Base-by-base conservation (phyloP, 1,140 invertebrate genomes). In the Macrobrachium nipponense region DNA sequence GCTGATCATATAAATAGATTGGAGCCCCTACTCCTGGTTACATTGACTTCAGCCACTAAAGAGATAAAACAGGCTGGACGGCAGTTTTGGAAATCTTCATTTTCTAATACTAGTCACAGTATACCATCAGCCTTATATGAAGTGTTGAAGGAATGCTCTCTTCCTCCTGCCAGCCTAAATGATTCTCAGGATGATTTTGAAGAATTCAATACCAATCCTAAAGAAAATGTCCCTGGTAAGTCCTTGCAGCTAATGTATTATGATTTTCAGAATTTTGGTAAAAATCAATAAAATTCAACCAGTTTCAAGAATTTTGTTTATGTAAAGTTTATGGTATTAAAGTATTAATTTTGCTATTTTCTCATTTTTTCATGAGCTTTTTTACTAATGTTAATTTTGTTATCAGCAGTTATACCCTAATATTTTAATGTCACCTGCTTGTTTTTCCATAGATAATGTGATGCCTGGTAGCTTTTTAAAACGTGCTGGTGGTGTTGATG, bases 111-210 rank as follows among this genome's bases (percentile, higher is more conserved):
- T 17, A 73, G 44, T 15, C 44, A 60, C 18, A 36, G 23, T n/a
- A 80, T 87, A 36, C 85, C 85, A 75, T 14, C 59, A 23, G 58
- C 18, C 23, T 62, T 87, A 14, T 77, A 81, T 81, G 72, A 82
- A 11, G 12, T 64, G 27, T 43, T 87, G 27, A 75, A 87, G 17
- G 64, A 43, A 20, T 61, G 66, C 44, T n/a, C 20, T 36, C 76
- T 85, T 68, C 82, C 87, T 60, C 87, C 87, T 58, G 77, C 70
- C n/a, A 76, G 77, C 68, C 11, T 75, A 58, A 36, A 20, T 18
- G 77, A 86, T 12, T 51, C 80, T 10, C 12, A 77, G 17, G 73
- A 68, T 7, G 20, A 64, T 60, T 12, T 11, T 11, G 66, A 82
- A 43, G 80, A 82, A 6, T 82, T 51, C n/a, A 59, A 23, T 72